These are phyloP conservation scores for Diglossa brunneiventris DNA, from an alignment of 2,113 vertebrate genomes.

Conservation along the genomic window DNA sequence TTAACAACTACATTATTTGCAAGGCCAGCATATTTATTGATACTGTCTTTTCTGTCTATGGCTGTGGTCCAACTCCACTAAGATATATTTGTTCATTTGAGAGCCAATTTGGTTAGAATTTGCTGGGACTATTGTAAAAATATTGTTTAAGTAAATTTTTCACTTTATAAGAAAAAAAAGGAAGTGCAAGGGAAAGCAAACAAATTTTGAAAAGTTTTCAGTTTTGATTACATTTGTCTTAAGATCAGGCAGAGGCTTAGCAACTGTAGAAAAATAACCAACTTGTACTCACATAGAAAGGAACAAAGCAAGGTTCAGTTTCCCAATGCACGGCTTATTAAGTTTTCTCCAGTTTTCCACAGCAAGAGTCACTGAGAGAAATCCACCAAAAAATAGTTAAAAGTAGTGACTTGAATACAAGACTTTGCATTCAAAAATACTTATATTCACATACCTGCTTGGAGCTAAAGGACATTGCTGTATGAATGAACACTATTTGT, in stretches of 20 bases:
- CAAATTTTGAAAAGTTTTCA: not conserved
- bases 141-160: not conserved
- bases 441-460: not conserved
- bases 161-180: not conserved
- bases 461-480: not conserved
- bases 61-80: not conserved
- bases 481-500: not conserved
- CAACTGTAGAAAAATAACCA: slow-evolving; percentile 24
- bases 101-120: not conserved
- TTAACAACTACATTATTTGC: not conserved
- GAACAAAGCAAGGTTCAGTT: slow-evolving; percentile 19
- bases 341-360: slow-evolving; percentile 24
- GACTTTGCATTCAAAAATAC: not conserved
- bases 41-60: not conserved
- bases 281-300: not conserved
- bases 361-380: not conserved
- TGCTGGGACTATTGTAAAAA: not conserved
- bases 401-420: not conserved
- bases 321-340: not conserved
- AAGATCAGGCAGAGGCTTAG: not conserved
- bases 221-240: slow-evolving; percentile 15
- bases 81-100: not conserved
- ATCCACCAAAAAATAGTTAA: not conserved
- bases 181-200: not conserved
- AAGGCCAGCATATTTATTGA: not conserved